These are phyloP conservation scores for Leptinotarsa tumamoca DNA, from an alignment of 2,888 invertebrate genomes.

Conservation along the genomic window DNA sequence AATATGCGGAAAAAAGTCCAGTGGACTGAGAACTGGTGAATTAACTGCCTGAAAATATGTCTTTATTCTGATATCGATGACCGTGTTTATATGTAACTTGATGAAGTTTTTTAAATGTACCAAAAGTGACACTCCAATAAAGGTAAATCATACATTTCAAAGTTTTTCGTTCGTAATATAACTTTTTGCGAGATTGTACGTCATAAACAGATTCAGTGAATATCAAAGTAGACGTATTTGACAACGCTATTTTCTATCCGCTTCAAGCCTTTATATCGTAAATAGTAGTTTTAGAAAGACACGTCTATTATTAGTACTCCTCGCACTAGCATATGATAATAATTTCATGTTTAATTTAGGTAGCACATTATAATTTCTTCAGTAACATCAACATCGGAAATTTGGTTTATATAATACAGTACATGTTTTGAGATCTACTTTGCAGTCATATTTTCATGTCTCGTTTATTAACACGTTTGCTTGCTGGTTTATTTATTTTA, in stretches of 20 bases:
- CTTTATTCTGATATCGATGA: too few species aligned
- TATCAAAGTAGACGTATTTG: too few species aligned
- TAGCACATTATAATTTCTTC: slow-evolving; percentile 53
- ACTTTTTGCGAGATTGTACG: too few species aligned
- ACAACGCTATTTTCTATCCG: not conserved
- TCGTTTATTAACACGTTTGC: slow-evolving; percentile 53
- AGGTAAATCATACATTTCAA: not conserved
- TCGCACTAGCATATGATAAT: slow-evolving; percentile 40
- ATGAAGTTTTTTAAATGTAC: too few species aligned
- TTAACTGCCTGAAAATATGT: too few species aligned
- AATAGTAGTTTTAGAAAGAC: not conserved
- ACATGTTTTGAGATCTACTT: slow-evolving; percentile 44
- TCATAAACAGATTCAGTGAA: too few species aligned
- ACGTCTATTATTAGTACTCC: slow-evolving; percentile 33
- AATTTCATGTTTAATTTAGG: slow-evolving; percentile 50
- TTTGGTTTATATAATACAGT: slow-evolving; percentile 54
- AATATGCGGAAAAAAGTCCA: too few species aligned
- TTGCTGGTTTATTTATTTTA: slow-evolving; percentile 53
- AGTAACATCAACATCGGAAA: slow-evolving; percentile 55
- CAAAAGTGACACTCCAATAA: too few species aligned
- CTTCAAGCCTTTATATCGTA: not conserved
- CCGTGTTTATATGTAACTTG: too few species aligned
- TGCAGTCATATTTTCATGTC: slow-evolving; percentile 53
- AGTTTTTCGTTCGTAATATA: not conserved
- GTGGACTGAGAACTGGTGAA: too few species aligned